Base-by-base conservation (phyloP, 2,113 vertebrate genomes). In the Microcebus tavaratra region DNA sequence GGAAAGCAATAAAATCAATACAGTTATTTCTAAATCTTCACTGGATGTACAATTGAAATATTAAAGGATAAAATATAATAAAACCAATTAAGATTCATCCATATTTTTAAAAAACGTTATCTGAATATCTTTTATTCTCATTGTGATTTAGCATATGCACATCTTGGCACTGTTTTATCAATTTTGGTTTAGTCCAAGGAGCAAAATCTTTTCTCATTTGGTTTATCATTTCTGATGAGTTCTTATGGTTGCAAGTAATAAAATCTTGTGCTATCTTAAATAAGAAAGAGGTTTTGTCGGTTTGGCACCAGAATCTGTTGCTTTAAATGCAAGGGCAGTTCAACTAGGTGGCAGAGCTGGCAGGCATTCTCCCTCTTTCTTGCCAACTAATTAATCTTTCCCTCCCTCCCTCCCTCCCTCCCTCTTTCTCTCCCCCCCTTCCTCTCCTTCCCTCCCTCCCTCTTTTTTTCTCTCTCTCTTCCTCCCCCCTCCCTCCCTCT, bases 1-100 rank as follows among this genome's bases (percentile, higher is more conserved):
- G 42, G n/a, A 80, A 80, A 94, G 90, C 65, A 93, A 83, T 88
- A 73, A 88, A 93, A 89, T 94, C 31, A 94, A 50, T 91, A 75
- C 14, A 76, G 34, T 80, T 95, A 27, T 55, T 94, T 85, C 34
- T 91, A 82, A 93, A 42, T 93, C 61, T 88, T 89, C 81, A 57
- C 72, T 86, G 39, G 25, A 50, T 94, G 50, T 61, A 61, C 63
- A 89, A 97, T 94, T 94, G 39, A 88, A 50, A 91, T 95, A 57
- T 72, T 57, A 82, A 39, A 39, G 25, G 91, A 73, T 88, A 72
- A 94, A 73, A 57, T n/a, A 83, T 85, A 79, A 31, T 83, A 82
- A 86, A 73, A 59, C 36, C 68, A 79, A 68, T 88, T 55, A 55
- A 48, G 27, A 76, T 36, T 45, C 23, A 78, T 92, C 34, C 25